Evolutionary conservation across 2,797 vertebrate genomes (phyloP).

Genomic region (Helarctos malayanus): DNA sequence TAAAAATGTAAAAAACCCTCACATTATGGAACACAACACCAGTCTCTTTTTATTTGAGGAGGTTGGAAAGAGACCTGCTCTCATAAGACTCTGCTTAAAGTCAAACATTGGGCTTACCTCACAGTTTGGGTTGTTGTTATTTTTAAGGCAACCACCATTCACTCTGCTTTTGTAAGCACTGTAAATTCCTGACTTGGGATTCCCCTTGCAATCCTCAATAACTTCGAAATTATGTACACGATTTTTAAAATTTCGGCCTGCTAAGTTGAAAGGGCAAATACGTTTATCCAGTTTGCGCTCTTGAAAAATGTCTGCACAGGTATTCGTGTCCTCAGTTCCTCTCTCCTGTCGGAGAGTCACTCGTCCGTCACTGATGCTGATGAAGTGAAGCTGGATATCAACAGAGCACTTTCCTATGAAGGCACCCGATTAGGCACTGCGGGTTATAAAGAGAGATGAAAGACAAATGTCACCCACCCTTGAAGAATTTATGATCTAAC

Average conservation of each 20-base stretch:
- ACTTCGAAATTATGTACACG: constrained; percentile 54
- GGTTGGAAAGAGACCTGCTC: background rate
- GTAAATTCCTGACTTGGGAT: background rate
- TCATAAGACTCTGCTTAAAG: background rate
- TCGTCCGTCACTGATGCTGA: background rate
- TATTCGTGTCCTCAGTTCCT: background rate
- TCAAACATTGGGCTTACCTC: background rate
- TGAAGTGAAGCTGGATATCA: background rate
- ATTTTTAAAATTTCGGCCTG: background rate
- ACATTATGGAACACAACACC: background rate
- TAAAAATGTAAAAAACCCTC: background rate
- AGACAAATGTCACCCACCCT: constrained; percentile 41
- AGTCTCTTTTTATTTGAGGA: background rate
- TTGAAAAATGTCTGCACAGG: background rate
- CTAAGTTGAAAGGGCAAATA: background rate
- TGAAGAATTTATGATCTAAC: constrained; percentile 36
- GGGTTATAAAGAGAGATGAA: constrained; percentile 37
- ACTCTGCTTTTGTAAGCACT: constrained; percentile 20
- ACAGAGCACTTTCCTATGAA: constrained; percentile 38
- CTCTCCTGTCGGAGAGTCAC: background rate
- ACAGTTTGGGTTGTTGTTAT: background rate
- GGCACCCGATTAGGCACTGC: background rate
- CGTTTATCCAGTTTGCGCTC: background rate
- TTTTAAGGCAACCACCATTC: background rate
- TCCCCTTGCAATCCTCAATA: background rate